Evolutionary conservation across 2,888 invertebrate species (phyloP).

Genomic region (Pseudeuparius sepicola): DNA sequence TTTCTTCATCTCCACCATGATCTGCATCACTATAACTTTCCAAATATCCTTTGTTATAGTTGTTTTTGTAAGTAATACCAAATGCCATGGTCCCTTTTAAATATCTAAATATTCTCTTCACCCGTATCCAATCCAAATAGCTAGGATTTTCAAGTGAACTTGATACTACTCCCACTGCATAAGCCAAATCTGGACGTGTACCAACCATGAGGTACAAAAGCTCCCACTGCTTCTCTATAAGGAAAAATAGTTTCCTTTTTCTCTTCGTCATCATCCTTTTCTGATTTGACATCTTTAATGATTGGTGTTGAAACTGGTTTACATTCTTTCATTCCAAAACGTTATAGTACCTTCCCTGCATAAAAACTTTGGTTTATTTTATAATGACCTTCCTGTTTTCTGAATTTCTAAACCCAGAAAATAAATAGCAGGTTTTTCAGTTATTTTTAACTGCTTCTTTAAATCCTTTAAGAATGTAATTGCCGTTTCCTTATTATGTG

Average conservation of each 20-base stretch:
- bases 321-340: conserved; percentile 7
- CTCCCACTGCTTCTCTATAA: conserved; percentile 14
- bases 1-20: conserved; percentile 7
- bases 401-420: conserved; percentile 12
- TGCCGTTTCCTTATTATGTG: too few relatives aligned
- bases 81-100: too few relatives aligned
- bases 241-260: conserved; percentile 4
- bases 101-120: too few relatives aligned
- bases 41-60: conserved; percentile 10
- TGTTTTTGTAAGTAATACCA: too few relatives aligned
- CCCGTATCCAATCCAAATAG: neutral
- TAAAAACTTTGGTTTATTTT: conserved; percentile 6
- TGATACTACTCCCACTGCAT: conserved; percentile 10
- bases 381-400: conserved; percentile 1
- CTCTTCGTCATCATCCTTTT: conserved; percentile 6
- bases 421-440: conserved; percentile 11
- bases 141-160: conserved; percentile 10
- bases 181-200: conserved; percentile 14
- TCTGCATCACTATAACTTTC: conserved; percentile 12
- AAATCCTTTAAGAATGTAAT: conserved; percentile 10
- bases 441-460: conserved; percentile 10
- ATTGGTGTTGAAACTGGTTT: conserved; percentile 3
- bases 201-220: conserved; percentile 13
- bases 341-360: conserved; percentile 7
- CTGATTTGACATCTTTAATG: conserved; percentile 1